phyloP scores from a whole-genome alignment of 2,888 invertebrate species.

The Stenolophus ochropezus region DNA sequence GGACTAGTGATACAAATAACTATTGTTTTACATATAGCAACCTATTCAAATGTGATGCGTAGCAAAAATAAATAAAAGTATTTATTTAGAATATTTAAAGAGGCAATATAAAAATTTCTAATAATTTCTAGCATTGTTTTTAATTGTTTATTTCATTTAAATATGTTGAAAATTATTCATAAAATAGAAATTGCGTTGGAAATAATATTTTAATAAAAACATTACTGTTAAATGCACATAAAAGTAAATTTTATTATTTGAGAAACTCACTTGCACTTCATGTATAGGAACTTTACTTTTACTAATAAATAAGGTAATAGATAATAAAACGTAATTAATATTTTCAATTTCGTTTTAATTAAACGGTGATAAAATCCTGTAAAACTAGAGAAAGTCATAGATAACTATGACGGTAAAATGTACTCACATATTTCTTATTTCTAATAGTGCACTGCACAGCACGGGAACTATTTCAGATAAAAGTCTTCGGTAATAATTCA shows the following conservation, averaged over 20 bases:
- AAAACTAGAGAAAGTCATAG: slow-evolving; percentile 18
- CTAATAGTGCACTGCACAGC: neutral
- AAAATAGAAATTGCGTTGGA: too few species aligned
- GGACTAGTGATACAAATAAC: too few species aligned
- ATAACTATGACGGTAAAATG: slow-evolving; percentile 6
- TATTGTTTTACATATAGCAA: too few species aligned
- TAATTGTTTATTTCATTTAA: too few species aligned
- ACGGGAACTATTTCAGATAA: neutral
- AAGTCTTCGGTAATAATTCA: neutral
- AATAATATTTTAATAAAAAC: too few species aligned
- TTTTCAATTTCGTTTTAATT: neutral
- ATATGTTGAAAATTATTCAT: too few species aligned
- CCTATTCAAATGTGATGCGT: too few species aligned
- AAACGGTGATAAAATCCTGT: neutral
- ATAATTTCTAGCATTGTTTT: too few species aligned
- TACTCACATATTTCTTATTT: slow-evolving; percentile 5
- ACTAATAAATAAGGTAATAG: slow-evolving; percentile 21
- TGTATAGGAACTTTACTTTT: slow-evolving; percentile 7
- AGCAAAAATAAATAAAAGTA: too few species aligned
- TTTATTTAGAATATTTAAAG: too few species aligned
- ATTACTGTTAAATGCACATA: neutral
- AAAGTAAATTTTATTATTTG: neutral
- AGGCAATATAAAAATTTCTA: too few species aligned
- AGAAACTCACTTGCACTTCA: neutral
- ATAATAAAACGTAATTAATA: slow-evolving; percentile 15